Evolutionary conservation across 2,113 vertebrate genomes (phyloP), one percentile per base, ranked within the genome.

Genomic region (Podarcis raffonei): DNA sequence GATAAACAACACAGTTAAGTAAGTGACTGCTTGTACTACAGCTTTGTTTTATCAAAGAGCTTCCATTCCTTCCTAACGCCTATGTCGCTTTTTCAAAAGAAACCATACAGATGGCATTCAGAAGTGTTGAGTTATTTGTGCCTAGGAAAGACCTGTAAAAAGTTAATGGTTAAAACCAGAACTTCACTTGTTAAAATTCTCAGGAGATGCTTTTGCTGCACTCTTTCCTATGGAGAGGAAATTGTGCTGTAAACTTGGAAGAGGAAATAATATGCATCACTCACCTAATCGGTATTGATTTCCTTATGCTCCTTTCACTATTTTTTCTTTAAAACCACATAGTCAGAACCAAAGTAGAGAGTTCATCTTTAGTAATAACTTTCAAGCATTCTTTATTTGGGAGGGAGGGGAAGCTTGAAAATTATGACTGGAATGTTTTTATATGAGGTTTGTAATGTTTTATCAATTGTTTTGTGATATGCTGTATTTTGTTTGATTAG

Each of bases 21-120:
- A 78, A 71, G 25, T 42, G 27, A 53, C 30, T 39, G 20, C 39
- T 84, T 78, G 32, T 77, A 88, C 35, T 42, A 87, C 23, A 6
- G 0, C 37, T 84, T 3, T 2, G 57, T 48, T 15, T 81, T 81
- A 83, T 30, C 59, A 69, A 89, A 89, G 6, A 2, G 81, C 3
- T 25, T 74, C n/a, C 74, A 1, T 9, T 30, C 72, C 25, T 23
- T 15, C 11, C 0, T 15, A 5, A 22, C 6, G 4, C 76, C 6
- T 2, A 23, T 1, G 0, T 7, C 80, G n/a, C 32, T 25, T 9
- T 0, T 12, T 85, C 66, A 48, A 35, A 3, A 18, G 20, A 65
- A 53, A 80, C 66, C 35, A 27, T 35, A 86, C 71, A 20, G 18
- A 30, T 23, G 22, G 53, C 87, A 91, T 85, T 81, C 42, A 81